Evolutionary conservation across 2,797 vertebrate species (phyloP).

Genomic region (Parambassis ranga): DNA sequence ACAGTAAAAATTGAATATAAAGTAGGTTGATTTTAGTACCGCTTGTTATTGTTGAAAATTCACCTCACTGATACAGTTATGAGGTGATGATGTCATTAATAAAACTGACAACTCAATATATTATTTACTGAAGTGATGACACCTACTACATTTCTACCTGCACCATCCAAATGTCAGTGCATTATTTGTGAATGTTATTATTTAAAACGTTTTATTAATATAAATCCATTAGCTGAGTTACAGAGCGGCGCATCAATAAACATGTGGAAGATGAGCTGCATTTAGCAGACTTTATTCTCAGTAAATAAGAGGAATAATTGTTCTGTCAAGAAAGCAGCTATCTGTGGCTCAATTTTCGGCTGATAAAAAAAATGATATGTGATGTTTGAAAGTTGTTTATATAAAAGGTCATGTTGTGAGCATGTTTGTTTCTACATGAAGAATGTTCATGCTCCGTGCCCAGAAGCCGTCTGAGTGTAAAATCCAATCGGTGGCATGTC

Average conservation of each 20-base stretch:
- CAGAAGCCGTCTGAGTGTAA: neutral
- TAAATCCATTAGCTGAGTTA: neutral
- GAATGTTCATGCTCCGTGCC: neutral
- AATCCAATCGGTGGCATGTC: neutral
- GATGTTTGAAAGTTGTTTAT: slow-evolving; percentile 1
- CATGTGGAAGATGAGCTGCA: neutral
- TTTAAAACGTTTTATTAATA: neutral
- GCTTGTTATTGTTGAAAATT: neutral
- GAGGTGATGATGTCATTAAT: neutral
- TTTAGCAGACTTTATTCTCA: neutral
- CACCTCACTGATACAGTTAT: neutral
- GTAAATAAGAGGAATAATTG: neutral
- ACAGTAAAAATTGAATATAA: neutral
- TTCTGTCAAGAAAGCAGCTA: neutral
- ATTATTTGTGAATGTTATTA: no score
- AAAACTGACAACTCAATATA: neutral
- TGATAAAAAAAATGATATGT: neutral
- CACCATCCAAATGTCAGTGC: neutral
- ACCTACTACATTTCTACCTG: no score
- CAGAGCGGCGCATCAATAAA: neutral
- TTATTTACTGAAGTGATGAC: neutral
- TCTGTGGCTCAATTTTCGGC: neutral
- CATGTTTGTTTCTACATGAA: slow-evolving; percentile 12
- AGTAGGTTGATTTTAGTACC: neutral
- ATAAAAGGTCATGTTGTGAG: slow-evolving; percentile 23